phyloP scores from a whole-genome alignment of 2,888 invertebrate genomes.

The Bellardia pandia region DNA sequence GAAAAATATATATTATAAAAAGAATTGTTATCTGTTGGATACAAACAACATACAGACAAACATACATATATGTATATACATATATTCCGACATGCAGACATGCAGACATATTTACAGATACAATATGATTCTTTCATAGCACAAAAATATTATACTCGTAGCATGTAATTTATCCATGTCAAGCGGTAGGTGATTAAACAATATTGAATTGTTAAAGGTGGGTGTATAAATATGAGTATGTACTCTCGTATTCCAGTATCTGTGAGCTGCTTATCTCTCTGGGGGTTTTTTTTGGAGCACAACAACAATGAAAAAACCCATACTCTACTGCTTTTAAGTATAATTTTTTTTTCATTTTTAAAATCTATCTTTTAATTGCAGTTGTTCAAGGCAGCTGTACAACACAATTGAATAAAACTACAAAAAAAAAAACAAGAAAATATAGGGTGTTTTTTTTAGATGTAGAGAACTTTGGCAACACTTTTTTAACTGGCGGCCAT shows the following conservation, averaged over 20 bases:
- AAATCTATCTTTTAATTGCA: slow-evolving; percentile 69
- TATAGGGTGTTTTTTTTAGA: too few species aligned
- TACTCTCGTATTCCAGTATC: slow-evolving; percentile 34
- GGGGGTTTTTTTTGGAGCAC: neutral
- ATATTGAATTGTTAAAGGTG: slow-evolving; percentile 70
- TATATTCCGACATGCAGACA: neutral
- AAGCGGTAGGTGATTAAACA: slow-evolving; percentile 70
- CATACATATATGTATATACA: slow-evolving; percentile 11
- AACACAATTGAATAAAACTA: slow-evolving; percentile 42
- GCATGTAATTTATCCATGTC: slow-evolving; percentile 73
- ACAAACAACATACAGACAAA: slow-evolving; percentile 23
- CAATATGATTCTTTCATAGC: neutral
- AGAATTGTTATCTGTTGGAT: slow-evolving; percentile 53
- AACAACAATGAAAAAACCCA: slow-evolving; percentile 29
- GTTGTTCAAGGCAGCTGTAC: slow-evolving; percentile 68
- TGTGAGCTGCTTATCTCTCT: slow-evolving; percentile 64
- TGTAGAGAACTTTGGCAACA: too few species aligned
- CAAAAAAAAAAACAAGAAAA: neutral
- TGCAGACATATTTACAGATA: neutral
- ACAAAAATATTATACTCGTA: slow-evolving; percentile 22
- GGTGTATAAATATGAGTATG: slow-evolving; percentile 59
- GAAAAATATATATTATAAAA: slow-evolving; percentile 32
- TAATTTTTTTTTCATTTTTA: slow-evolving; percentile 5
- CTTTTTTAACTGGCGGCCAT: too few species aligned
- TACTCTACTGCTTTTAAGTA: slow-evolving; percentile 9